Percentiles rank a stretch among this genome's conserved stretches.
phyloP scores from a whole-genome alignment of 2,797 vertebrate species.

The Epinephelus coioides region DNA sequence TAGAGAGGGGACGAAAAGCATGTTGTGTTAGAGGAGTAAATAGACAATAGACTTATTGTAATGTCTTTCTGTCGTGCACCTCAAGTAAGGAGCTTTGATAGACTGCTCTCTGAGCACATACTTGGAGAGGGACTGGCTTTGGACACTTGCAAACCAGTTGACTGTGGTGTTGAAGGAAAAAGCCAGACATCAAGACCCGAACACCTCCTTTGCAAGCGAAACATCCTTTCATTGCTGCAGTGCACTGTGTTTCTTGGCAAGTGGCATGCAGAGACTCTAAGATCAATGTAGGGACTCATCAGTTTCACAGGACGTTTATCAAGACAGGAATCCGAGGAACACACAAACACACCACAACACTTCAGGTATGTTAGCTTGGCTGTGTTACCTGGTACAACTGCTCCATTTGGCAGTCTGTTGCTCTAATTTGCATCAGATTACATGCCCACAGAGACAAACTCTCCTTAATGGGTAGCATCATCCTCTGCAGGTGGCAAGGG shows the following conservation, averaged over 20 bases:
- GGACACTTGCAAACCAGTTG: constrained; percentile 51
- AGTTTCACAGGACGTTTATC: constrained; percentile 21
- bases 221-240: constrained; percentile 15
- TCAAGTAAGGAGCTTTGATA: constrained; percentile 50
- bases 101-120: constrained; percentile 56
- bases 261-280: constrained; percentile 11
- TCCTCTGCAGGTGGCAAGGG: constrained; percentile 75
- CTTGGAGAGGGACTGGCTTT: constrained; percentile 51
- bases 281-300: constrained; percentile 38
- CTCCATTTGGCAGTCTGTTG: constrained; percentile 70
- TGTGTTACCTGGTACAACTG: constrained; percentile 44
- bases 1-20: constrained; percentile 16
- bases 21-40: constrained; percentile 61
- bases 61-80: constrained; percentile 56
- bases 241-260: constrained; percentile 35
- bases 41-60: constrained; percentile 58
- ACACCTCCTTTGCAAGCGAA: constrained; percentile 41
- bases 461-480: constrained; percentile 75
- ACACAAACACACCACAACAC: constrained; percentile 16
- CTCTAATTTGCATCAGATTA: constrained; percentile 79
- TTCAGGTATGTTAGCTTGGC: constrained; percentile 40
- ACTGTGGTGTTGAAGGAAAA: constrained; percentile 52
- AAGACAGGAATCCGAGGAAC: constrained; percentile 12
- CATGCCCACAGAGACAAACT: constrained; percentile 73
- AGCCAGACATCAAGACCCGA: constrained; percentile 33